A percentile compares a stretch with the other conserved stretches of the same genome.
Evolutionary conservation across 1,140 invertebrate genomes (phyloP).

Genomic region (Heliothis subflexa): DNA sequence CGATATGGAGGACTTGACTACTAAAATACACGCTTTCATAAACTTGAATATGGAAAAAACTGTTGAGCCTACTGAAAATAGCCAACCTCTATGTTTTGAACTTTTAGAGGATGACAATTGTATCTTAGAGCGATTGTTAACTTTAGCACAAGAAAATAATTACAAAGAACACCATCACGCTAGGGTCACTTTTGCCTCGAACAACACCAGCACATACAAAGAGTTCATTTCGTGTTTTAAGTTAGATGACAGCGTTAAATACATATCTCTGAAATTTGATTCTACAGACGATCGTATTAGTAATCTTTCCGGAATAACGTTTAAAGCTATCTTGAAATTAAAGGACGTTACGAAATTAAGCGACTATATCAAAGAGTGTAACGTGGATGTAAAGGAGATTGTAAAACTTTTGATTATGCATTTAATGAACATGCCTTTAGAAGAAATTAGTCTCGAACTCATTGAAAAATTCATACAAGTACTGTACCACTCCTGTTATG

Average conservation of each 20-base stretch:
- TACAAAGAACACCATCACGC: slow-evolving; percentile 75
- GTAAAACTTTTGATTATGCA: slow-evolving; percentile 89
- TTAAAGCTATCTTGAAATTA: slow-evolving; percentile 87
- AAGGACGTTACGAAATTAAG: slow-evolving; percentile 84
- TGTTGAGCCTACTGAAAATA: slow-evolving; percentile 31
- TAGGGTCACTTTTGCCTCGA: slow-evolving; percentile 76
- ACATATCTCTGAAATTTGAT: slow-evolving; percentile 76
- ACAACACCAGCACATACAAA: slow-evolving; percentile 64
- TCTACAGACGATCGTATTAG: slow-evolving; percentile 74
- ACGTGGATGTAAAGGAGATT: slow-evolving; percentile 87
- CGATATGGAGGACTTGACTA: slow-evolving; percentile 64
- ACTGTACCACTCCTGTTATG: slow-evolving; percentile 79
- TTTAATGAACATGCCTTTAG: slow-evolving; percentile 87
- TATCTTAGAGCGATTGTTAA: slow-evolving; percentile 76
- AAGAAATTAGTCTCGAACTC: slow-evolving; percentile 82
- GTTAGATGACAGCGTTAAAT: slow-evolving; percentile 75
- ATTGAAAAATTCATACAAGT: slow-evolving; percentile 85
- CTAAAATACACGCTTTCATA: slow-evolving; percentile 61
- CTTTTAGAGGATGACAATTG: slow-evolving; percentile 67
- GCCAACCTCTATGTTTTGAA: slow-evolving; percentile 36
- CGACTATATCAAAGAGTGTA: slow-evolving; percentile 84
- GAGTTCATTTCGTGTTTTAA: slow-evolving; percentile 86
- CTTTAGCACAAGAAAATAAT: slow-evolving; percentile 76
- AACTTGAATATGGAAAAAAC: slow-evolving; percentile 47
- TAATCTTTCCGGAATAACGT: slow-evolving; percentile 87